phyloP scores from a whole-genome alignment of 1,140 invertebrate species.

The Kradibia gibbosae region DNA sequence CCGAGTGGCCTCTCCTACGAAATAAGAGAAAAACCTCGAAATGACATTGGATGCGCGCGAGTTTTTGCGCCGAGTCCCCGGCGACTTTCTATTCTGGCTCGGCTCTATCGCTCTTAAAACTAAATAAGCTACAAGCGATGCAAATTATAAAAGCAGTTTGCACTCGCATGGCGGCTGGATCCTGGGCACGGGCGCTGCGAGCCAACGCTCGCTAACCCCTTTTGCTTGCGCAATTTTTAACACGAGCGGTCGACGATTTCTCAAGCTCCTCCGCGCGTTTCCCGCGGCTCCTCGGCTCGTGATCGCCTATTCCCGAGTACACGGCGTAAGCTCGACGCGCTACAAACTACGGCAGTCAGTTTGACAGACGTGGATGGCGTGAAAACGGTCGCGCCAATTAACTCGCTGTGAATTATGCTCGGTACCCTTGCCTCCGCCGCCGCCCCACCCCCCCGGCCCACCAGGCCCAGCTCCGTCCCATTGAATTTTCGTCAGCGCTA shows the following conservation, averaged over 20 bases:
- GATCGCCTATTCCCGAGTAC: not conserved
- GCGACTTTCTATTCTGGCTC: not conserved
- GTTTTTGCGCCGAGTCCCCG: too few relatives aligned
- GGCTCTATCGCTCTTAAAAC: not conserved
- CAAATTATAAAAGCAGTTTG: not conserved
- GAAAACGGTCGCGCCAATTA: slow-evolving; percentile 72
- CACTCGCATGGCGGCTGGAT: not conserved
- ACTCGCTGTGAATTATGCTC: slow-evolving; percentile 69
- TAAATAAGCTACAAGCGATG: not conserved
- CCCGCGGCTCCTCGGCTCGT: not conserved
- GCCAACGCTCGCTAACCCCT: not conserved
- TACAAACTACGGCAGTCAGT: slow-evolving; percentile 55
- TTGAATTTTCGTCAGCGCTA: not conserved
- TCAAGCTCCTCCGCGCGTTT: not conserved
- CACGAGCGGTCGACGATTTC: not conserved
- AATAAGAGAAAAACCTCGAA: too few relatives aligned
- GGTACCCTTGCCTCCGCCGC: too few relatives aligned
- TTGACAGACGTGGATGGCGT: slow-evolving; percentile 70
- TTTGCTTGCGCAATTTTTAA: not conserved
- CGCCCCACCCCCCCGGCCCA: not conserved
- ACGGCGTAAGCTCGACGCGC: not conserved
- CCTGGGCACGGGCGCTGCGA: not conserved
- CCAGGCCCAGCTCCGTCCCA: not conserved
- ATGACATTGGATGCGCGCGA: too few relatives aligned
- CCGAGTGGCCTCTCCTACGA: too few relatives aligned